phyloP scores from a whole-genome alignment of 2,797 vertebrate species.

The Notolabrus celidotus region DNA sequence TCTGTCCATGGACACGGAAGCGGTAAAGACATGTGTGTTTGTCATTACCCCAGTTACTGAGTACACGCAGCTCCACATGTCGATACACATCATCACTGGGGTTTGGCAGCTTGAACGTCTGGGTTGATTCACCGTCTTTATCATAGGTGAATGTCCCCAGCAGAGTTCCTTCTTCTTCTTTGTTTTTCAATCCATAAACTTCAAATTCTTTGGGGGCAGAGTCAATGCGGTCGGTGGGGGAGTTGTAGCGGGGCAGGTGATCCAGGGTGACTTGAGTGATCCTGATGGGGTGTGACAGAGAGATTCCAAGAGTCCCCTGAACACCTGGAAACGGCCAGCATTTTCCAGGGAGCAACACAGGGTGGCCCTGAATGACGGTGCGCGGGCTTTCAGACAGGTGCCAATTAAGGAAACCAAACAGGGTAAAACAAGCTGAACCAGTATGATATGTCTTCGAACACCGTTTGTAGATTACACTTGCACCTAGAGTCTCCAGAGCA shows the following conservation, averaged over 20 bases:
- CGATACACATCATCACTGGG: too few species aligned
- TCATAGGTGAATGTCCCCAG: slow-evolving; percentile 90
- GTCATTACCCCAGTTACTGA: too few species aligned
- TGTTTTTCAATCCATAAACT: slow-evolving; percentile 84
- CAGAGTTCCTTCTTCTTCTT: slow-evolving; percentile 86
- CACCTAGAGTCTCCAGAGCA: too few species aligned
- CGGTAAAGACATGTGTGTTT: too few species aligned
- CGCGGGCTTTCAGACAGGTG: slow-evolving; percentile 91
- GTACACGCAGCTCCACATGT: too few species aligned
- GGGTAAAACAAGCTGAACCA: too few species aligned
- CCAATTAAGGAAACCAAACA: too few species aligned
- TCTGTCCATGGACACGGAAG: too few species aligned
- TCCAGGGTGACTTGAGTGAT: slow-evolving; percentile 92
- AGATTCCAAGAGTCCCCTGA: slow-evolving; percentile 92
- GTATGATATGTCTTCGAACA: too few species aligned
- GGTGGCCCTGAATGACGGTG: too few species aligned
- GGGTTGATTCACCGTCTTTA: slow-evolving; percentile 88
- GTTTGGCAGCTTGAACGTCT: slow-evolving; percentile 90
- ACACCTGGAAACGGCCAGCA: slow-evolving; percentile 96
- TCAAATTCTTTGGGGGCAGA: slow-evolving; percentile 92
- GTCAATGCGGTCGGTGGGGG: too few species aligned
- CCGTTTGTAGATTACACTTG: too few species aligned
- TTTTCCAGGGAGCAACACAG: slow-evolving; percentile 93
- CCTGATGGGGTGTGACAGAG: slow-evolving; percentile 88
- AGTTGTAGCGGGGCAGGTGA: slow-evolving; percentile 91